A percentile compares a stretch with the other conserved stretches of the same genome.
Evolutionary conservation across 2,888 invertebrate species (phyloP).

Genomic region (Xanthostigma xanthostigma): DNA sequence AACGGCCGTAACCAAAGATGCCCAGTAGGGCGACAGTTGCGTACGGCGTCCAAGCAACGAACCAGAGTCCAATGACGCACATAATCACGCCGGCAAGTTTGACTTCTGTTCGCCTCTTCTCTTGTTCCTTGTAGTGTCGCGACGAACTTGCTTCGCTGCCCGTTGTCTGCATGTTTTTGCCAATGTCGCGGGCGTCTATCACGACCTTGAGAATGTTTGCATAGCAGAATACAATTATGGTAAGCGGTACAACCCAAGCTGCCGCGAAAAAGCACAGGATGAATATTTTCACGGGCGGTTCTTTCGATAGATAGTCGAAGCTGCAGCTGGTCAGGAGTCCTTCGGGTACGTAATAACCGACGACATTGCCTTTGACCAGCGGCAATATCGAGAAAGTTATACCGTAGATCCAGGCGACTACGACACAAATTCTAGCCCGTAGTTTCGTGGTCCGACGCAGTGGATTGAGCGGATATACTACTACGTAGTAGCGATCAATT

Average conservation of each 20-base stretch:
- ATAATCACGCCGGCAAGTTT: conserved; percentile 54
- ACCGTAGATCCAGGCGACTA: conserved; percentile 61
- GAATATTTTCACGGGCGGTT: conserved; percentile 42
- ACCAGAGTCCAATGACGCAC: conserved; percentile 56
- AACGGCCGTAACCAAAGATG: conserved; percentile 43
- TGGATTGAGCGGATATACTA: conserved; percentile 61
- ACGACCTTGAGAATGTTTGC: conserved; percentile 52
- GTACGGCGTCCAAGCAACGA: conserved; percentile 72
- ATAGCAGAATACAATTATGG: conserved; percentile 58
- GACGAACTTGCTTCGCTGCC: conserved; percentile 28
- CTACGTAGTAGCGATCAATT: conserved; percentile 67
- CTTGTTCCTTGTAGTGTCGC: conserved; percentile 42
- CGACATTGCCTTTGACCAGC: conserved; percentile 44
- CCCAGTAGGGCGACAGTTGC: conserved; percentile 61
- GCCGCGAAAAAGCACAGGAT: conserved; percentile 61
- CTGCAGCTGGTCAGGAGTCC: conserved; percentile 67
- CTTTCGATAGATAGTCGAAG: conserved; percentile 67
- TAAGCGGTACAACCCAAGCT: conserved; percentile 60
- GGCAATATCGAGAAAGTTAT: conserved; percentile 54
- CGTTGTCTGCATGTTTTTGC: conserved; percentile 29
- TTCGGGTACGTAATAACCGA: conserved; percentile 67
- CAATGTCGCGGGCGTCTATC: conserved; percentile 32
- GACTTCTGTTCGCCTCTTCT: conserved; percentile 54
- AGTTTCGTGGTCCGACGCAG: conserved; percentile 43
- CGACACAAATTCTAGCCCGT: conserved; percentile 43